Evolutionary conservation across 2,113 vertebrate genomes (phyloP).

Genomic region (Grammomys dolichurus): DNA sequence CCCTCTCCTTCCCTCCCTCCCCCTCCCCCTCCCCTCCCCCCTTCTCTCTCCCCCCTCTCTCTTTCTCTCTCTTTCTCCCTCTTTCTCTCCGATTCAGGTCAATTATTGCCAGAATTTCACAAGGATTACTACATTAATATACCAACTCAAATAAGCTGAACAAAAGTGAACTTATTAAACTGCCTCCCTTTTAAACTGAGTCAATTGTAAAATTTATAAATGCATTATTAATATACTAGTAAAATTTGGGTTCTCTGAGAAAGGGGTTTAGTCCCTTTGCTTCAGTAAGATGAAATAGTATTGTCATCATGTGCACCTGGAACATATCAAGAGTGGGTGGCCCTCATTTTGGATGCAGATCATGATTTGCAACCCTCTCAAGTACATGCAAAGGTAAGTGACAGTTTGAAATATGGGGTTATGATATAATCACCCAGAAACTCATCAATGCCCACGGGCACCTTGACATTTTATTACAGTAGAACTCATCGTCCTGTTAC

Average conservation of each 20-base stretch:
- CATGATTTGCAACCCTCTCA: constrained; percentile 55
- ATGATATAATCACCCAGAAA: constrained; percentile 59
- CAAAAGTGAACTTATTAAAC: not conserved
- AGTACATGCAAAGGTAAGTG: constrained; percentile 37
- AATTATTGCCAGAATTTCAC: not conserved
- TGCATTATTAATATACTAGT: not conserved
- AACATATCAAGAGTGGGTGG: not conserved
- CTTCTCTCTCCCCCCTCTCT: too few relatives aligned
- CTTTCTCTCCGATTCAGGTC: not conserved
- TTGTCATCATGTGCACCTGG: not conserved
- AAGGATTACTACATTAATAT: not conserved
- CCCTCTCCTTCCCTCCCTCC: too few relatives aligned
- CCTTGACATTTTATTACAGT: constrained; percentile 65
- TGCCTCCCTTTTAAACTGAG: constrained; percentile 14
- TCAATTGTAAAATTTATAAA: not conserved
- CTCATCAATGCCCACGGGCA: constrained; percentile 22
- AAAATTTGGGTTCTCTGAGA: constrained; percentile 2
- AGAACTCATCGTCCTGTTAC: constrained; percentile 51
- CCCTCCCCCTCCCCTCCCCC: not conserved
- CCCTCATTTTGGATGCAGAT: not conserved
- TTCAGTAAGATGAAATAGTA: not conserved
- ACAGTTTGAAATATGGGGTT: constrained; percentile 67
- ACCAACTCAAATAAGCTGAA: not conserved
- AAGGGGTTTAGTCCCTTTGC: not conserved
- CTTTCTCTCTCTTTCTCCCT: not conserved